A percentile compares a stretch with the other conserved stretches of the same genome.
Evolutionary conservation across 2,888 invertebrate genomes (phyloP).

Genomic region (Mylabris sibirica): DNA sequence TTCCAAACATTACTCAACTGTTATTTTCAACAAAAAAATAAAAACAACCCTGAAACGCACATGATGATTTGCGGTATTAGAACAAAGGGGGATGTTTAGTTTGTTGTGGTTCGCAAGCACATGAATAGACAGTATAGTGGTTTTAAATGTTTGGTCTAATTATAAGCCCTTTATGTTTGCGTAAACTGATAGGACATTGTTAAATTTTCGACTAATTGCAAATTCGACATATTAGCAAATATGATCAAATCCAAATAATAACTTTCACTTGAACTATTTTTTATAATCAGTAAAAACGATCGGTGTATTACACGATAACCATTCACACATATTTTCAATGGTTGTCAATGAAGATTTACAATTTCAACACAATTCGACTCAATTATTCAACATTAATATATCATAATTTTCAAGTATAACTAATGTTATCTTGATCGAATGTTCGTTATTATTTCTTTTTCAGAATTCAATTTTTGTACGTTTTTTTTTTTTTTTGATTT

Average conservation of each 20-base stretch:
- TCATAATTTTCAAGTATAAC: not conserved
- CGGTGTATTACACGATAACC: not conserved
- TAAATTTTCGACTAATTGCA: not conserved
- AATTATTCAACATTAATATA: conserved; percentile 2
- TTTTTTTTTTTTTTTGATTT: not conserved
- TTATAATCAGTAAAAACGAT: not conserved
- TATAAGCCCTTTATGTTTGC: conserved; percentile 28
- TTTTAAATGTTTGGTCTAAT: conserved; percentile 30
- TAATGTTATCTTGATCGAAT: not conserved
- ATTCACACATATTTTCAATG: conserved; percentile 12
- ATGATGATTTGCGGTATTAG: conserved; percentile 31
- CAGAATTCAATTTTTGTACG: not conserved
- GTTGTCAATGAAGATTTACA: conserved; percentile 8
- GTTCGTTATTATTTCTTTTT: not conserved
- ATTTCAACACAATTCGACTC: conserved; percentile 10
- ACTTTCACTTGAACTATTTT: not conserved
- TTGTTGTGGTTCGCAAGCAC: conserved; percentile 35
- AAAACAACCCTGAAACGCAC: conserved; percentile 21
- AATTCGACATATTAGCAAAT: not conserved
- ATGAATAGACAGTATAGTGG: conserved; percentile 30
- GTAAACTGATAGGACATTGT: conserved; percentile 20
- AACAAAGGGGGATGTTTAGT: conserved; percentile 31
- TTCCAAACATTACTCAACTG: conserved; percentile 8
- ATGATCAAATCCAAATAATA: not conserved
- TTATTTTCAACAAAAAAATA: conserved; percentile 13